Evolutionary conservation across 2,113 vertebrate genomes (phyloP).

Genomic region (Oreochromis spilurus): DNA sequence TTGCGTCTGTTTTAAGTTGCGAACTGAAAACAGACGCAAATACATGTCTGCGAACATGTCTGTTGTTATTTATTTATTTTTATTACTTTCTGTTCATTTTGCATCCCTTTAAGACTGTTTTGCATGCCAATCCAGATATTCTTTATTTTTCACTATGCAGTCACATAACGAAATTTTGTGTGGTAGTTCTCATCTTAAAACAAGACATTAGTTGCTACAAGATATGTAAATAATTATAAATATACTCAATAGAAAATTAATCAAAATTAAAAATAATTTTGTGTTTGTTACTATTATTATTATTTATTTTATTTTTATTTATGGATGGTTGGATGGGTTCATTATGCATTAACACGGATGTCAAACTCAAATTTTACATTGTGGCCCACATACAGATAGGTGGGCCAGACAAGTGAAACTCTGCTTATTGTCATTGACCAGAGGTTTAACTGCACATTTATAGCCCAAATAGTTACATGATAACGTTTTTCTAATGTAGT

Average conservation of each 20-base stretch:
- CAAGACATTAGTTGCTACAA: background rate
- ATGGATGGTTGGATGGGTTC: background rate
- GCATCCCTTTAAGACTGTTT: background rate
- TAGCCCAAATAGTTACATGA: background rate
- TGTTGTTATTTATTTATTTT: background rate
- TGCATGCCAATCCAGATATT: background rate
- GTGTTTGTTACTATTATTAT: background rate
- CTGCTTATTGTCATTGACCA: rapidly evolving
- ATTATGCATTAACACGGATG: background rate
- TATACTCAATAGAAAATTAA: background rate
- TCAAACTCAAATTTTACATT: background rate
- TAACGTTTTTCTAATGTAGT: background rate
- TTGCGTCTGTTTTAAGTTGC: background rate
- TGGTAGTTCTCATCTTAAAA: background rate
- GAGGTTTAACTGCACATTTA: background rate
- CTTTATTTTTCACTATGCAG: background rate
- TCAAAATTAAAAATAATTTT: background rate
- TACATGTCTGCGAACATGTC: background rate
- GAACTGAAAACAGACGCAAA: no score
- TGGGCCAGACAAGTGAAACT: background rate
- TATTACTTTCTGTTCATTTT: background rate
- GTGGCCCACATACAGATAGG: background rate
- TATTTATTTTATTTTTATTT: no score
- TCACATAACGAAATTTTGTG: background rate
- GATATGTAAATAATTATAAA: background rate